Evolutionary conservation across 2,797 vertebrate genomes (phyloP).

Genomic region (Sebastes hubbsi): DNA sequence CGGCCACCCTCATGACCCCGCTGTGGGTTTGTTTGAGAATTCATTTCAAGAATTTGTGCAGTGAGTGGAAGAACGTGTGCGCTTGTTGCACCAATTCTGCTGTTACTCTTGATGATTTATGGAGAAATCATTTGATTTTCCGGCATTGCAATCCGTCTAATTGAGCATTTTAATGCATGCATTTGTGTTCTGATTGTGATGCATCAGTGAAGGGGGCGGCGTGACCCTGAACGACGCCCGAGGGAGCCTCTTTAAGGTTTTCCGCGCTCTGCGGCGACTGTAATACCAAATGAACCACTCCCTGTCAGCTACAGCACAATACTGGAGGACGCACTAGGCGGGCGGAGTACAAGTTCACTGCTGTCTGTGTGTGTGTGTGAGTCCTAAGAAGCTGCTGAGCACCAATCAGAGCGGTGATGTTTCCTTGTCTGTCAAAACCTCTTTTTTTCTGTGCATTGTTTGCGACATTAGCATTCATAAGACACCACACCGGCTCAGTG

Average conservation of each 20-base stretch:
- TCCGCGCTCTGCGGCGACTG: constrained; percentile 55
- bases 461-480: constrained; percentile 24
- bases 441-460: not conserved
- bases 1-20: constrained; percentile 29
- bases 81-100: not conserved
- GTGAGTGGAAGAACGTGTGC: not conserved
- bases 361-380: not conserved
- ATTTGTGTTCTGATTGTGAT: not conserved
- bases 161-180: not conserved
- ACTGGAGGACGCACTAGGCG: constrained; percentile 33
- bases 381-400: constrained; percentile 3
- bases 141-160: not conserved
- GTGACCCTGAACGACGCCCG: constrained; percentile 51
- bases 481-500: constrained; percentile 6
- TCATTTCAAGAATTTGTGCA: constrained; percentile 10
- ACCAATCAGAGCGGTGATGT: not conserved
- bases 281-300: constrained; percentile 72
- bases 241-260: constrained; percentile 61
- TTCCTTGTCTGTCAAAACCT: constrained; percentile 29
- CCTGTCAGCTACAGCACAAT: constrained; percentile 60
- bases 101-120: not conserved
- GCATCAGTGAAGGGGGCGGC: not conserved
- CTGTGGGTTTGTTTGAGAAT: constrained; percentile 14
- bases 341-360: constrained; percentile 36
- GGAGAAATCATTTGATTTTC: not conserved